Base-by-base conservation (phyloP, 2,113 vertebrate genomes). In the Pangasianodon gigas region DNA sequence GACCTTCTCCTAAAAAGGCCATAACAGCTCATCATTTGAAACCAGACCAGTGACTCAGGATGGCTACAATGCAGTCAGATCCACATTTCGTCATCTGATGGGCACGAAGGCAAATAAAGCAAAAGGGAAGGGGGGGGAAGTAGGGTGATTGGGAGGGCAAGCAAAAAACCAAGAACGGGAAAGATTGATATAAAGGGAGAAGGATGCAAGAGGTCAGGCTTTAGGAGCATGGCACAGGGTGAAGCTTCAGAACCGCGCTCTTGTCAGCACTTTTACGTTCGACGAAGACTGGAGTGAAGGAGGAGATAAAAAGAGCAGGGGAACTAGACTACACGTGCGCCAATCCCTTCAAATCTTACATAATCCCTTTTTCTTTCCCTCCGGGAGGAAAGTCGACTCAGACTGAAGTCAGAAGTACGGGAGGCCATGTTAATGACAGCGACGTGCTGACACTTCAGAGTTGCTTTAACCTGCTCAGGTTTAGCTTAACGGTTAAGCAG, bases 361-460 rank as follows among this genome's bases (percentile, higher is more conserved):
- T 97, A 96, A 97, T 96, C 94, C 92, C 89, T 93, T 94, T 95
- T 95, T 93, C 96, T 95, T 92, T 94, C 92, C 88, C 89, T 82
- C 90, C 91, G 93, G 93, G 91, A 93, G 82, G 82, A 94, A 93
- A 92, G 93, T 91, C 91, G 93, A 92, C 89, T 90, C 83, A 92
- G 92, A 90, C 71, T 90, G 83, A 92, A 94, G 95, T 94, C 90
- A 94, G 93, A 94, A 94, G 95, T 94, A 93, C 92, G 93, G 58
- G 85, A 75, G 82, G 91, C 87, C n/a, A 89, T 89, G 92, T 91
- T 94, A 94, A 95, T 95, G 94, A 95, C 92, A 74, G 89, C 79
- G 90, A 92, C 14, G 90, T 79, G 71, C 32, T 60, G 51, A 58
- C 86, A 91, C 90, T 83, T 14, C 29, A 85, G 93, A 94, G 92